A percentile compares a stretch with the other conserved stretches of the same genome.
Conservation (phyloP, 2,888 invertebrate genomes). For the Nebria salina region DNA sequence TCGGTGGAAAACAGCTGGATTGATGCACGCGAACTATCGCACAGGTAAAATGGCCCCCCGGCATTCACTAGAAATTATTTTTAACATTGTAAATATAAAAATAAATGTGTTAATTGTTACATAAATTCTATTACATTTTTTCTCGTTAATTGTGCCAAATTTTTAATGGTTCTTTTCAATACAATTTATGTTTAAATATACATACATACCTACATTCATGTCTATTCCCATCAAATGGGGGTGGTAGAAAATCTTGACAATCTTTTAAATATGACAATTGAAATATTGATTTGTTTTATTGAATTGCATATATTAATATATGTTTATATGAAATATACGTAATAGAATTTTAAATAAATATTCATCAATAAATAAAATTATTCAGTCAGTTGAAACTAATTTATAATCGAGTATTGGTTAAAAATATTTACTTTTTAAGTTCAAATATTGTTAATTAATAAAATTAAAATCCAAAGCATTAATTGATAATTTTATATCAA, state of each 20-base stretch:
- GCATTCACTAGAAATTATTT: background rate
- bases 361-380: too few species aligned
- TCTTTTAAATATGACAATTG: background rate
- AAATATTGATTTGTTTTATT: background rate
- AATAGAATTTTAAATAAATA: too few species aligned
- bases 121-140: background rate
- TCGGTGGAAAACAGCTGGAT: slow-evolving; percentile 65
- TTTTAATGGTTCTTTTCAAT: background rate
- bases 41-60: slow-evolving; percentile 63
- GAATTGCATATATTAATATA: background rate
- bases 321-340: too few species aligned
- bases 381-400: too few species aligned
- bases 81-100: background rate
- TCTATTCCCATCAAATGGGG: too few species aligned
- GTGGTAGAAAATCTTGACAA: too few species aligned
- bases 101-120: background rate
- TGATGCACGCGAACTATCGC: slow-evolving; percentile 68
- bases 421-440: too few species aligned
- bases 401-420: too few species aligned
- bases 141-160: background rate
- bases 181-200: background rate
- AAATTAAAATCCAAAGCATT: background rate
- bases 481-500: background rate
- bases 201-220: too few species aligned
- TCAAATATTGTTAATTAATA: too few species aligned